Percentiles rank a stretch among this genome's conserved stretches.
phyloP scores from a whole-genome alignment of 2,113 vertebrate genomes.

The Pleuronectes platessa region DNA sequence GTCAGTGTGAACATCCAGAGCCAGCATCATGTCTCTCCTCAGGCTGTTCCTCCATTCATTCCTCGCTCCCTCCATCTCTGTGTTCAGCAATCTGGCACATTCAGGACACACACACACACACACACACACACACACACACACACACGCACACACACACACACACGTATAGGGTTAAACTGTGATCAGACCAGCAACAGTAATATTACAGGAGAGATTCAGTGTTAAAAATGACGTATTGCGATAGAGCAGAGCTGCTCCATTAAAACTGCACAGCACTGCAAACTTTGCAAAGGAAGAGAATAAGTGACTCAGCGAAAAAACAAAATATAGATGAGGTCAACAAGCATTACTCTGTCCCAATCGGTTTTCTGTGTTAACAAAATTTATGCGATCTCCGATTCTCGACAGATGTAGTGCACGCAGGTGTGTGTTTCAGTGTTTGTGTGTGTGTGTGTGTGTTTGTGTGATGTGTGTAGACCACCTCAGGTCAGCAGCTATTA shows the following conservation, averaged over 20 bases:
- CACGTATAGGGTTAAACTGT: slow-evolving; percentile 1
- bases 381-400: background rate
- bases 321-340: slow-evolving; percentile 19
- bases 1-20: slow-evolving; percentile 52
- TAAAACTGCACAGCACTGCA: slow-evolving; percentile 13
- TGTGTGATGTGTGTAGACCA: slow-evolving; percentile 1
- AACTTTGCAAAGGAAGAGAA: background rate
- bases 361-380: slow-evolving; percentile 6
- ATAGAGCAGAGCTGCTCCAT: slow-evolving; percentile 16
- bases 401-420: background rate
- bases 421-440: slow-evolving; percentile 11
- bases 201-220: background rate
- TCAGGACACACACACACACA: slow-evolving; percentile 14
- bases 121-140: background rate
- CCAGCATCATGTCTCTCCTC: slow-evolving; percentile 64
- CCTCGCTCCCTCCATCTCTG: slow-evolving; percentile 61
- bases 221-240: background rate
- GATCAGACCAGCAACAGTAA: slow-evolving; percentile 2
- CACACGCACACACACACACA: slow-evolving; percentile 5
- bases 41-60: slow-evolving; percentile 69
- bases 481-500: background rate
- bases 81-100: slow-evolving; percentile 63
- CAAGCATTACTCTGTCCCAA: slow-evolving; percentile 4
- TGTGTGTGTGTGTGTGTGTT: background rate
- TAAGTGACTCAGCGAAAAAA: slow-evolving; percentile 22